A percentile compares a stretch with the other conserved stretches of the same genome.
These are phyloP conservation scores for Mirza zaza DNA, from an alignment of 2,113 vertebrate genomes.

Conservation along the genomic window DNA sequence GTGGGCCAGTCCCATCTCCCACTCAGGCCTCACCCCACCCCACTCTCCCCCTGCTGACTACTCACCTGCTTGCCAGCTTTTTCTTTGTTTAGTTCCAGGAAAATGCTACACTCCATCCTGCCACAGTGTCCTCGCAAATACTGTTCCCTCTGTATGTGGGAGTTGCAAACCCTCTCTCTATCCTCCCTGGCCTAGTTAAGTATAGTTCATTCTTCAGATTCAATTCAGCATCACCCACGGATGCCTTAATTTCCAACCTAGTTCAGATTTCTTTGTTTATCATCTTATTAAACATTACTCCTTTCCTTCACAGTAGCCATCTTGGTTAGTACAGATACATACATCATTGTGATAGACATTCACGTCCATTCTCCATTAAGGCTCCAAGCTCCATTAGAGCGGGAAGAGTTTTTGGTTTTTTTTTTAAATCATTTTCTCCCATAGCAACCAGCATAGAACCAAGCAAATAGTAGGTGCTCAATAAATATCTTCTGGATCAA, in stretches of 20 bases:
- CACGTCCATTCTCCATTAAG: rapidly evolving
- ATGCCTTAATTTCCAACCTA: background rate
- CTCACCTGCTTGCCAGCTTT: background rate
- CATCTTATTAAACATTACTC: background rate
- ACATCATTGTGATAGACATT: rapidly evolving
- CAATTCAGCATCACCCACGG: background rate
- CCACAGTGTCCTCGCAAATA: too few relatives aligned
- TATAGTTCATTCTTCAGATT: background rate
- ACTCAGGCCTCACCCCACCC: background rate
- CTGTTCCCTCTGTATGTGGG: background rate
- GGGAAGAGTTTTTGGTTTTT: background rate
- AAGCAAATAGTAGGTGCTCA: background rate
- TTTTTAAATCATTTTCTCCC: background rate
- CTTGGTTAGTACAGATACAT: background rate
- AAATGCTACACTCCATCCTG: background rate
- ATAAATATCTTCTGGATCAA: background rate
- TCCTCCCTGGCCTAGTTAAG: background rate
- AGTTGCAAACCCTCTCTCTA: background rate
- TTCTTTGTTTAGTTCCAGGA: background rate
- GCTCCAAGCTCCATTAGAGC: background rate
- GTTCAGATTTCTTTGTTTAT: background rate
- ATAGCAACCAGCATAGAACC: background rate
- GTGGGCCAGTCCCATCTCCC: background rate
- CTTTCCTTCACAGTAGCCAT: background rate
- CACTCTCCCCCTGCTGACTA: background rate